Base-by-base conservation (phyloP, 2,113 vertebrate genomes). In the Pterocles burchelli region DNA sequence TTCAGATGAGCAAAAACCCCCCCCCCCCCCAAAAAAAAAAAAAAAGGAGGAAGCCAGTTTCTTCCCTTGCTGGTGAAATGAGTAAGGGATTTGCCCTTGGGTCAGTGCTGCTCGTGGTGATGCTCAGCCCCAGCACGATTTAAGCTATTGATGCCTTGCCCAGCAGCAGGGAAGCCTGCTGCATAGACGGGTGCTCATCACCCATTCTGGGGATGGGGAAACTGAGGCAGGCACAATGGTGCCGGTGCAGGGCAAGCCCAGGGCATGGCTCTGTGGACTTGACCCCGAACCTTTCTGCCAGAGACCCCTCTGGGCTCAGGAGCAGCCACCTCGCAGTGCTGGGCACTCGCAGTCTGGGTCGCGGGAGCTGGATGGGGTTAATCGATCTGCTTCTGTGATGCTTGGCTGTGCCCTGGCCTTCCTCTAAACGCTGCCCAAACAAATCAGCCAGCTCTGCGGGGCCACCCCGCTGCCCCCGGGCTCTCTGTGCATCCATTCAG, bases 301-400 rank as follows among this genome's bases (percentile, higher is more conserved):
- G 70, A 61, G n/a, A 70, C 19, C 33, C 52, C 26, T 72, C 7
- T 0, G 19, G 59, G 25, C 57, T 36, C 7, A 1, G 70, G 63
- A 85, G 79, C 59, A 79, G 71, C 43, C 59, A 67, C 85, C 86
- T 90, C 38, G 79, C 82, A 63, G 81, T 6, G 57, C 87, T 92
- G 91, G 70, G 90, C 41, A n/a, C 77, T 92, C 11, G 6, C 73
- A 25, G 79, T 22, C 66, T 82, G 72, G 88, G 74, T 81, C n/a
- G 38, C 5, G 31, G 87, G 68, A 86, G 72, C 68, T 88, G 74
- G 31, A 90, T 67, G 85, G 84, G 81, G 84, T 95, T 97, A 96
- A 97, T 96, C 85, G 95, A 97, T 97, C 94, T 63, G 85, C 88
- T 96, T 95, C 78, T 95, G 82, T 96, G 96, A 95, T 3, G 91